A percentile compares a stretch with the other conserved stretches of the same genome.
phyloP scores from a whole-genome alignment of 1,140 invertebrate genomes.

The Drosophila sturtevanti region DNA sequence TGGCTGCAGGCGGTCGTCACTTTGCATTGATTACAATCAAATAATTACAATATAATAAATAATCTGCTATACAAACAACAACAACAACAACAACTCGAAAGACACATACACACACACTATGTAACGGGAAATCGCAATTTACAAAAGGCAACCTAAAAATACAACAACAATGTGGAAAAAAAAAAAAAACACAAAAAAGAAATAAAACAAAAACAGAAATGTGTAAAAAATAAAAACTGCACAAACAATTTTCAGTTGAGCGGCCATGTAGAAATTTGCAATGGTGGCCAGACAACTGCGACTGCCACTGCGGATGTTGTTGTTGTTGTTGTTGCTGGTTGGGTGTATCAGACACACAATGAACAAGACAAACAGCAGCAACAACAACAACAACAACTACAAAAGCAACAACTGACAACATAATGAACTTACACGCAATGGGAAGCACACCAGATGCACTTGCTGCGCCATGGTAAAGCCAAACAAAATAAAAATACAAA shows the following conservation, averaged over 20 bases:
- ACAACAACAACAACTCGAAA: background rate
- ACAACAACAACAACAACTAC: constrained; percentile 37
- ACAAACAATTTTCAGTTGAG: constrained; percentile 82
- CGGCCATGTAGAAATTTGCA: constrained; percentile 82
- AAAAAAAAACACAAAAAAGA: constrained; percentile 29
- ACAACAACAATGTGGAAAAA: constrained; percentile 53
- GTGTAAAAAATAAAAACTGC: constrained; percentile 66
- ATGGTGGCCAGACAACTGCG: constrained; percentile 68
- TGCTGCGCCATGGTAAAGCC: constrained; percentile 28
- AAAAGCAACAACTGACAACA: constrained; percentile 49
- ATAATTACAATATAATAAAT: constrained; percentile 73
- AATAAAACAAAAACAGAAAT: constrained; percentile 30
- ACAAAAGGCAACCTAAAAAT: constrained; percentile 56
- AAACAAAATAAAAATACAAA: constrained; percentile 40
- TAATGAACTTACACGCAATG: constrained; percentile 81
- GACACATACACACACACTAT: constrained; percentile 33
- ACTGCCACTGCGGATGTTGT: constrained; percentile 42
- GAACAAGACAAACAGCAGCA: constrained; percentile 50
- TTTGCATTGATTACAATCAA: constrained; percentile 63
- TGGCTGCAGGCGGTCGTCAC: constrained; percentile 17
- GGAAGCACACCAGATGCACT: constrained; percentile 73
- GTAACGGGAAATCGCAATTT: constrained; percentile 72
- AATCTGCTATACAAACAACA: constrained; percentile 34
- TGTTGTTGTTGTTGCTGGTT: constrained; percentile 37
- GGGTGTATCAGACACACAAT: constrained; percentile 62